phyloP scores from a whole-genome alignment of 2,888 invertebrate genomes.

The Athripsodes cinereus region DNA sequence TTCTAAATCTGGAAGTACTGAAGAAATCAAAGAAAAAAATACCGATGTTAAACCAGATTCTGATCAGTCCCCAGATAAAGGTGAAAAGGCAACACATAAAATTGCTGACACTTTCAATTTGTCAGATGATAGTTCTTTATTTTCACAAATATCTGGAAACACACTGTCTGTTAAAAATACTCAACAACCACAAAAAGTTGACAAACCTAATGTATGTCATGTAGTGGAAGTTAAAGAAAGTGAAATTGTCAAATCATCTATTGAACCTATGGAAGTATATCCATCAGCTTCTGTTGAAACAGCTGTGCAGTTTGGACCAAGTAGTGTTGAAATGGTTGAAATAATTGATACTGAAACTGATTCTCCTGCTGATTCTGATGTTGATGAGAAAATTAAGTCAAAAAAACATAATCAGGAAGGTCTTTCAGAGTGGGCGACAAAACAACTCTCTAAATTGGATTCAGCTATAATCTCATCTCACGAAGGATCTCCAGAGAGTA shows the following conservation, averaged over 20 bases:
- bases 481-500: slow-evolving; percentile 27
- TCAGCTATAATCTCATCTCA: slow-evolving; percentile 40
- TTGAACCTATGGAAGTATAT: slow-evolving; percentile 41
- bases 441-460: slow-evolving; percentile 35
- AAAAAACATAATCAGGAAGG: slow-evolving; percentile 20
- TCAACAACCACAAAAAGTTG: slow-evolving; percentile 27
- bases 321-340: slow-evolving; percentile 50
- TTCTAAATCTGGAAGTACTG: slow-evolving; percentile 35
- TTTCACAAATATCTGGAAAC: slow-evolving; percentile 61
- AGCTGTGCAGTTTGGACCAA: slow-evolving; percentile 49
- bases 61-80: slow-evolving; percentile 4
- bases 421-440: slow-evolving; percentile 23
- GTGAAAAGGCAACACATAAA: slow-evolving; percentile 34
- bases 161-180: slow-evolving; percentile 32
- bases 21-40: slow-evolving; percentile 28
- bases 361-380: slow-evolving; percentile 35
- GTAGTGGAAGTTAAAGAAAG: slow-evolving; percentile 64
- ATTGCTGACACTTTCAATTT: slow-evolving; percentile 58
- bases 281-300: slow-evolving; percentile 50
- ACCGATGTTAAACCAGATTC: not conserved
- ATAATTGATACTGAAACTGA: slow-evolving; percentile 49
- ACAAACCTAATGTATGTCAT: slow-evolving; percentile 40
- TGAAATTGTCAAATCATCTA: slow-evolving; percentile 59
- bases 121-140: slow-evolving; percentile 60
- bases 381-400: slow-evolving; percentile 21